phyloP scores from a whole-genome alignment of 1,140 invertebrate species.

The Ptiloglossa arizonensis region DNA sequence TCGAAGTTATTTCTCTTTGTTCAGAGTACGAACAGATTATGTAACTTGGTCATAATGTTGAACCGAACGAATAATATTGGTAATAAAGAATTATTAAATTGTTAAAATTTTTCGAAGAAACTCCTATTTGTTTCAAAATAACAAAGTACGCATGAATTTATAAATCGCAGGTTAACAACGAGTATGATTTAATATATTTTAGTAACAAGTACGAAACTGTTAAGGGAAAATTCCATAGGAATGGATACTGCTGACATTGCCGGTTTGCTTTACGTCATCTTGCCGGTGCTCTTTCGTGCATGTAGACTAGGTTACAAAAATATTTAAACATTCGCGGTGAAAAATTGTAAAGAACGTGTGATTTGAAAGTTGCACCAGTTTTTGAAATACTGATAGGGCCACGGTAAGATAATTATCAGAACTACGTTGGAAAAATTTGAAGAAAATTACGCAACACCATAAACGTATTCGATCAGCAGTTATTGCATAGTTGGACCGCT shows the following conservation, averaged over 20 bases:
- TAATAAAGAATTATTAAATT: too few species aligned
- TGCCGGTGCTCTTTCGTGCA: neutral
- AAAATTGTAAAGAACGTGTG: neutral
- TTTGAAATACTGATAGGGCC: neutral
- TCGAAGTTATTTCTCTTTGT: neutral
- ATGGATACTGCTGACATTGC: conserved; percentile 19
- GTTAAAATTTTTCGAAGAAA: too few species aligned
- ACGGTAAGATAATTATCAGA: neutral
- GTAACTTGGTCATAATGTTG: neutral
- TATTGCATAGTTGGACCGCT: neutral
- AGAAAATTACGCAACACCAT: neutral
- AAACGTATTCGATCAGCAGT: neutral
- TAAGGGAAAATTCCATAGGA: neutral
- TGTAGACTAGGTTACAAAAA: neutral
- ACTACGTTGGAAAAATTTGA: neutral
- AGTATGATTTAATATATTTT: too few species aligned
- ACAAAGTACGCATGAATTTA: too few species aligned
- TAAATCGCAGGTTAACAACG: too few species aligned
- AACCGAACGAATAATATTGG: neutral
- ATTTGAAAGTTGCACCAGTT: neutral
- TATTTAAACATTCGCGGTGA: neutral
- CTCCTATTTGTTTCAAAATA: too few species aligned
- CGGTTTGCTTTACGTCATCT: conserved; percentile 42
- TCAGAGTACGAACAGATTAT: neutral
- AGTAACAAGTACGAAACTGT: too few species aligned